Evolutionary conservation across 1,140 invertebrate species (phyloP), one percentile per base, ranked within the genome.

Genomic region (Yoshiicerus persimilis): DNA sequence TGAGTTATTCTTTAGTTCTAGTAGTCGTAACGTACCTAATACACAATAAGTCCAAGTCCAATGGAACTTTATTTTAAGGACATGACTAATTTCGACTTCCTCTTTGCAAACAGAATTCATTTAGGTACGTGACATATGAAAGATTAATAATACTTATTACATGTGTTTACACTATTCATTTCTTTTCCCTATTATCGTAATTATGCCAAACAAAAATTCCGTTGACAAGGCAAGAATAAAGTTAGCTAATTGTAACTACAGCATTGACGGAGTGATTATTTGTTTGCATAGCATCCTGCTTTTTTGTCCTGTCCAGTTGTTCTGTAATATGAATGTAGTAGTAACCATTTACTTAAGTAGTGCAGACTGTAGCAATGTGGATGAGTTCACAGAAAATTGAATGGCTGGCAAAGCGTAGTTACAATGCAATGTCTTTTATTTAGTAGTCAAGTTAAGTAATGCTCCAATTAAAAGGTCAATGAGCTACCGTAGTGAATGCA

Each of bases 21-120:
- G 5, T 36, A 23, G 20, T 56, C 47, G 3, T n/a, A 56, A 56
- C n/a, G 47, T 16, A n/a, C n/a, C n/a, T n/a, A 56, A 56, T 56
- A 47, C 20, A 4, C 41, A 5, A 77, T 20, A 4, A 34, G n/a
- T 20, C 20, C 75, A 34, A 34, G 75, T 80, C 75, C 75, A 80
- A 36, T 36, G 16, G 36, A 32, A 34, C 32, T 80, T 36, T 80
- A 36, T 80, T 66, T 86, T 66, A 86, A 86, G 85, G 56, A 86
- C 64, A 66, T 86, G 85, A 86, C 85, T 86, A 86, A 86, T 86
- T 38, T n/a, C 39, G 34, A 86, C 85, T 86, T 86, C 85, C 85
- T 86, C 64, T 86, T 70, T 84, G 20, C 85, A 86, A 86, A 86
- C n/a, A 64, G 32, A 47, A 47, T 84, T 84, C 32, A 34, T 80